Percentiles rank a stretch among this genome's conserved stretches.
Evolutionary conservation across 2,888 invertebrate genomes (phyloP).

Genomic region (Mamestra brassicae): DNA sequence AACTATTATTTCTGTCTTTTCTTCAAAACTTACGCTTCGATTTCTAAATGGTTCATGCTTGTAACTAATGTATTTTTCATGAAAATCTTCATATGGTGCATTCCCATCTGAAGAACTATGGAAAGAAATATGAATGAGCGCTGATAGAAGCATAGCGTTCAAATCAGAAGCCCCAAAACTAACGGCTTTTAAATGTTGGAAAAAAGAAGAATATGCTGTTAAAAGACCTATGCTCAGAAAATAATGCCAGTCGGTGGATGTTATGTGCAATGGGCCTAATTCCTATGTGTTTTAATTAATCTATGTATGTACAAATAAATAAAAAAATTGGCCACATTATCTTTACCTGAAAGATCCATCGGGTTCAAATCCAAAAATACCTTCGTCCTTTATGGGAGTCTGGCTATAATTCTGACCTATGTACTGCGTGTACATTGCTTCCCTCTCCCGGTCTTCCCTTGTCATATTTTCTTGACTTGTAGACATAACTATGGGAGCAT

Average conservation of each 20-base stretch:
- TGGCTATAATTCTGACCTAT: conserved; percentile 89
- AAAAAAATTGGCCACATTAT: conserved; percentile 5
- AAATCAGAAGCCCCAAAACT: conserved; percentile 63
- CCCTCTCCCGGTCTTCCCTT: conserved; percentile 85
- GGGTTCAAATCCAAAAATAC: conserved; percentile 90
- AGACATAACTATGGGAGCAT: conserved; percentile 89
- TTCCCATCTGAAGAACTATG: conserved; percentile 91
- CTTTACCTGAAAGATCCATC: conserved; percentile 89
- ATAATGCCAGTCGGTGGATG: conserved; percentile 58
- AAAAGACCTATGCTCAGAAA: conserved; percentile 48
- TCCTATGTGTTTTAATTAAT: conserved; percentile 54
- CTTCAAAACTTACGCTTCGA: conserved; percentile 94
- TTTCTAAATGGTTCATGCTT: conserved; percentile 94
- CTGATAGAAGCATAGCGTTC: conserved; percentile 80
- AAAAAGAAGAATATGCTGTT: conserved; percentile 50
- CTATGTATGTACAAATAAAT: conserved; percentile 49
- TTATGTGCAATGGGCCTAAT: conserved; percentile 65
- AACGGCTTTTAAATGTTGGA: conserved; percentile 55
- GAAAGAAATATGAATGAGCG: conserved; percentile 87
- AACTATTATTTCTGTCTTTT: conserved; percentile 85
- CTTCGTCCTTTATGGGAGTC: conserved; percentile 91
- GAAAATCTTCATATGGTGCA: conserved; percentile 94
- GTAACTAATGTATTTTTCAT: conserved; percentile 94
- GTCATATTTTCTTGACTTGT: conserved; percentile 92
- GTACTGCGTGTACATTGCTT: conserved; percentile 86